A percentile compares a stretch with the other conserved stretches of the same genome.
Conservation (phyloP, 2,113 vertebrate genomes). For the Forbesichthys agassizii region DNA sequence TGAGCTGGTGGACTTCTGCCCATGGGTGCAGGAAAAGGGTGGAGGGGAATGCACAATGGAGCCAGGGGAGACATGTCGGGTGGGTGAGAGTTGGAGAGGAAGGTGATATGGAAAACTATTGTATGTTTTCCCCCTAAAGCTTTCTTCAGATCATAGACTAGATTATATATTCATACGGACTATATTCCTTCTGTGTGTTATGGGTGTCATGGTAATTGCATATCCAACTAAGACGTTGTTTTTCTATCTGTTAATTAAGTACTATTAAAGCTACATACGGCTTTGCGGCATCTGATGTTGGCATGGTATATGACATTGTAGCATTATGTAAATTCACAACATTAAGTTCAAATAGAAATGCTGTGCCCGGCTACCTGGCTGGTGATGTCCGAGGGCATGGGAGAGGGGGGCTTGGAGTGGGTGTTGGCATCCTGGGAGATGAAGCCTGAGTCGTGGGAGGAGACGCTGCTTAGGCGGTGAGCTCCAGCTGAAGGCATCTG, state of each 20-base stretch:
- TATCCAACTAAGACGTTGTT: too few relatives aligned
- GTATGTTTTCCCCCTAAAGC: neutral
- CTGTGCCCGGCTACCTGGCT: conserved; percentile 86
- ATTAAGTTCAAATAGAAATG: neutral
- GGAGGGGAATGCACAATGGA: neutral
- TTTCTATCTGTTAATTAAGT: too few relatives aligned
- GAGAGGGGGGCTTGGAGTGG: conserved; percentile 95
- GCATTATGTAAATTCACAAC: too few relatives aligned
- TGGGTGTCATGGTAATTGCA: too few relatives aligned
- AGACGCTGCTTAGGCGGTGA: conserved; percentile 96
- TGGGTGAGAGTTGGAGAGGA: neutral
- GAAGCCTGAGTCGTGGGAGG: conserved; percentile 97
- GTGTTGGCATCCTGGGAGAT: conserved; percentile 91
- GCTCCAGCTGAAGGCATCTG: conserved; percentile 84
- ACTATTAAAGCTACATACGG: too few relatives aligned
- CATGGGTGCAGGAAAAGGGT: conserved; percentile 27
- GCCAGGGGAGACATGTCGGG: neutral
- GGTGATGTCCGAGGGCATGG: conserved; percentile 96
- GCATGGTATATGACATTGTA: too few relatives aligned
- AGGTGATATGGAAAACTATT: neutral
- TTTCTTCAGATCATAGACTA: too few relatives aligned
- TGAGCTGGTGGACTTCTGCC: conserved; percentile 97
- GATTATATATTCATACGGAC: too few relatives aligned
- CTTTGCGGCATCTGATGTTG: too few relatives aligned
- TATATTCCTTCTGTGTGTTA: too few relatives aligned